Base-by-base conservation (phyloP, 2,797 vertebrate genomes). In the Hephaestus fuliginosus region DNA sequence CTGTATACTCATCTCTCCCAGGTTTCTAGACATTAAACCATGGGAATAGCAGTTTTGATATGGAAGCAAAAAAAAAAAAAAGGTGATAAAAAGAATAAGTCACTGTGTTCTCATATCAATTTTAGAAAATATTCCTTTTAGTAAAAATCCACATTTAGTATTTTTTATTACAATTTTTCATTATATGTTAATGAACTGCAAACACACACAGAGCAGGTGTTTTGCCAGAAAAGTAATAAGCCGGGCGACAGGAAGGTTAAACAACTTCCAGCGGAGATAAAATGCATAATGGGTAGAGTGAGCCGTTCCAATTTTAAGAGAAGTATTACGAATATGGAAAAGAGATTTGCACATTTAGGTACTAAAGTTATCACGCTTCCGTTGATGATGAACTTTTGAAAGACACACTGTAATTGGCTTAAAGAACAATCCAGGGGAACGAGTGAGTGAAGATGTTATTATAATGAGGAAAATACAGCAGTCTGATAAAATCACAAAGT, bases 321-420 rank as follows among this genome's bases (percentile, higher is more conserved):
- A 57, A 64, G 17, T 18, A 46, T 61, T 70, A 30, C 74, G 73
- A 74, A 88, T 64, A 41, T 6, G 33, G 55, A 5, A 39, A 82
- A 48, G 15, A 5, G 78, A 81, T 85, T 75, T 60, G 30, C 66
- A 65, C 74, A 51, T 82, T 86, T 88, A 25, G 25, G 25, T 36
- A 82, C 79, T 72, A 82, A 49, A 84, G 65, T 79, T 80, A 74
- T 76, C 73, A n/a, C 14, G 66, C 78, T 61, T 63, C 49, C 49
- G 57, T 62, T 70, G 39, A 65, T 79, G 64, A 78, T 74, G 39
- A 43, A 52, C 60, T 76, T 84, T 57, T 77, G 20, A 84, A 62
- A 81, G 74, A 76, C 77, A 66, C 49, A 28, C 56, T 68, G 33
- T 83, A 80, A 89, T 78, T 82, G 79, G 81, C 68, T 84, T 86